Evolutionary conservation across 2,888 invertebrate genomes (phyloP).

Genomic region (Papilio elwesi): DNA sequence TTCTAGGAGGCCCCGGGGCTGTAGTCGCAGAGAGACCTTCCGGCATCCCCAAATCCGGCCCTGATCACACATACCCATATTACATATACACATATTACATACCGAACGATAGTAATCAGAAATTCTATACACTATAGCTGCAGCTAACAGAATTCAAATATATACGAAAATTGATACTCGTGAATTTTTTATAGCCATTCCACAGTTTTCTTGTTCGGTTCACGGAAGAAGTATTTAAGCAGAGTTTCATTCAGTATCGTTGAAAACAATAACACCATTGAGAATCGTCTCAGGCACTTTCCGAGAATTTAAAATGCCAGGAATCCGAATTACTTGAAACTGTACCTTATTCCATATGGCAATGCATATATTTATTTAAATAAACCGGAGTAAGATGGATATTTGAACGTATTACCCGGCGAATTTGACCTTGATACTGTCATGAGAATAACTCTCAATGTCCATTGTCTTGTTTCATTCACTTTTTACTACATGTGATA

Average conservation of each 20-base stretch:
- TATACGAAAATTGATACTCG: too few species aligned
- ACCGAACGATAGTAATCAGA: too few species aligned
- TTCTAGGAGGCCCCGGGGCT: too few species aligned
- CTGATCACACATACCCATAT: too few species aligned
- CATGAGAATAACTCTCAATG: constrained; percentile 70
- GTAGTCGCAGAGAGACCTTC: too few species aligned
- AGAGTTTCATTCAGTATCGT: constrained; percentile 66
- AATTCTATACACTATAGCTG: background rate
- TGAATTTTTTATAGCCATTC: constrained; percentile 47
- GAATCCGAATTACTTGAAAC: constrained; percentile 36
- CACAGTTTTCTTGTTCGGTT: constrained; percentile 54
- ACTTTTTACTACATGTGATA: constrained; percentile 64
- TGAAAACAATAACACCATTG: constrained; percentile 75
- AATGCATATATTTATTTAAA: constrained; percentile 20
- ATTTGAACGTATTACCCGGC: constrained; percentile 73
- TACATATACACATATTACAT: too few species aligned
- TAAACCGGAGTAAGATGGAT: constrained; percentile 50
- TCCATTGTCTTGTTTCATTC: constrained; percentile 73
- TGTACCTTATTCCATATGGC: constrained; percentile 38
- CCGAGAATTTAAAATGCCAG: constrained; percentile 53
- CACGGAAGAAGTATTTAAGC: constrained; percentile 78
- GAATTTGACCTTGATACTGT: constrained; percentile 78
- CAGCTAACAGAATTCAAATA: background rate
- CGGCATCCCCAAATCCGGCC: too few species aligned
- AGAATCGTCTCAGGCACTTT: constrained; percentile 75